phyloP scores from a whole-genome alignment of 2,113 vertebrate genomes.

The Apodemus speciosus region DNA sequence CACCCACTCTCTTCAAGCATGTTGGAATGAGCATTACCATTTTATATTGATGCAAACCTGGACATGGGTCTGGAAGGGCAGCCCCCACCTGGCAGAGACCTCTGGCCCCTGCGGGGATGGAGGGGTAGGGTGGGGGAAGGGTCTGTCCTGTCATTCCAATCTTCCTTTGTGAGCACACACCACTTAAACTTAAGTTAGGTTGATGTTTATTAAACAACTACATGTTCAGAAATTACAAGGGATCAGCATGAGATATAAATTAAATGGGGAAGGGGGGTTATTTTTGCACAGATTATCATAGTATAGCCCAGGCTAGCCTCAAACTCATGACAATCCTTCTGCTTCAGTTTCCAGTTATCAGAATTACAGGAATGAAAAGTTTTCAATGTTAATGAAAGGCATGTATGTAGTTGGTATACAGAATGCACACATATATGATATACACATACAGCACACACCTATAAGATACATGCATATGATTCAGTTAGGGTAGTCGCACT shows the following conservation, averaged over 20 bases:
- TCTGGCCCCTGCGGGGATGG: neutral
- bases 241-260: neutral
- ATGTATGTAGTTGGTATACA: neutral
- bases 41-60: neutral
- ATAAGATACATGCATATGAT: neutral
- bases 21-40: constrained; percentile 4
- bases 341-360: neutral
- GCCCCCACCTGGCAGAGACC: neutral
- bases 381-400: constrained; percentile 10
- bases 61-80: neutral
- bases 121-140: too few species aligned
- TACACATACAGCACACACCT: neutral
- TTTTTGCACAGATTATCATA: neutral
- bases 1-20: constrained; percentile 22
- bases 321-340: neutral
- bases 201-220: constrained; percentile 32
- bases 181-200: constrained; percentile 23
- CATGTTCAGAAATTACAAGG: constrained; percentile 16
- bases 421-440: neutral
- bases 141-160: too few species aligned
- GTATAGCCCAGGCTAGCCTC: neutral
- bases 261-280: neutral
- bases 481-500: constrained; percentile 32
- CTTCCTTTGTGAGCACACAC: constrained; percentile 5
- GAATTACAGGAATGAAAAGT: neutral